These are phyloP conservation scores for Desmophyllum pertusum DNA, from an alignment of 92 coral and sea anemone genomes.

Conservation along the genomic window DNA sequence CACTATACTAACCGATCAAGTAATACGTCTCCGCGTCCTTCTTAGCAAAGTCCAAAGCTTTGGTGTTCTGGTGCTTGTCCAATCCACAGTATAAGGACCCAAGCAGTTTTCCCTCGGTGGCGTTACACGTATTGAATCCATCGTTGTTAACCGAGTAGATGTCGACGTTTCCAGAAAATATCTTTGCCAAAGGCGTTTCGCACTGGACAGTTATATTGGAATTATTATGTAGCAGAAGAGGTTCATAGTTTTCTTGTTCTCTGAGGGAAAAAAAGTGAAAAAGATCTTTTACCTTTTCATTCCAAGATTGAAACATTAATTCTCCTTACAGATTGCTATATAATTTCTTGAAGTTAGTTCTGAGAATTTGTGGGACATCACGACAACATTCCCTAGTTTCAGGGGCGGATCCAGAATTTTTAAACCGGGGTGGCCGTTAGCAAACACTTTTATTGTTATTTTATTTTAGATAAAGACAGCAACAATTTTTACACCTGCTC, in stretches of 20 bases:
- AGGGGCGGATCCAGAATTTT: no score
- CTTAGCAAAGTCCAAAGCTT: background rate
- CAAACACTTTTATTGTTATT: no score
- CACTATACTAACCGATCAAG: slow-evolving; percentile 18
- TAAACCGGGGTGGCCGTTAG: no score
- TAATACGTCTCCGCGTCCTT: slow-evolving; percentile 3
- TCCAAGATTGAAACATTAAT: background rate
- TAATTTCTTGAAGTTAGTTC: background rate
- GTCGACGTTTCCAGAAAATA: slow-evolving; percentile 3
- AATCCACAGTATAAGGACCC: slow-evolving; percentile 5
- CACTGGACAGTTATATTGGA: background rate
- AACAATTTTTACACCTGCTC: no score
- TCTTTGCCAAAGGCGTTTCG: background rate
- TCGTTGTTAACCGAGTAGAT: background rate
- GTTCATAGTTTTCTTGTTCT: background rate
- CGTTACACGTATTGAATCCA: slow-evolving; percentile 1
- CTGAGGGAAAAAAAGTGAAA: background rate
- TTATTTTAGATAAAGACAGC: no score
- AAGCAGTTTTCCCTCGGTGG: slow-evolving; percentile 3
- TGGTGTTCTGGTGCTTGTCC: background rate
- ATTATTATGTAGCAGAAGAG: background rate
- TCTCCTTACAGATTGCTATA: background rate
- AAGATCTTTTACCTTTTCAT: background rate
- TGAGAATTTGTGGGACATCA: background rate
- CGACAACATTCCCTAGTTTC: no score